Base-by-base conservation (phyloP, 2,113 vertebrate genomes). In the Corydoras sp. region DNA sequence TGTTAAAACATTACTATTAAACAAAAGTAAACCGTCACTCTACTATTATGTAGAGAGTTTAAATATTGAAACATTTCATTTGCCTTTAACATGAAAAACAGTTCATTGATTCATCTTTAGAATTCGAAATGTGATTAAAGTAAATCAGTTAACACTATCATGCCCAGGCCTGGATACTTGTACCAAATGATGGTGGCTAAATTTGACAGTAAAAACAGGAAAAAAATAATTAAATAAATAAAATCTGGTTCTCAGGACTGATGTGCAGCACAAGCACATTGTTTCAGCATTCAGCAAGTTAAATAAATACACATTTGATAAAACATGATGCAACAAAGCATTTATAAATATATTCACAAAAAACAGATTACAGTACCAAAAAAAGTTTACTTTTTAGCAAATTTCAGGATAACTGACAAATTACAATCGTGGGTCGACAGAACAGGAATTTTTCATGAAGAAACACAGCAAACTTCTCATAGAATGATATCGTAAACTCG, bases 401-500 rank as follows among this genome's bases (percentile, higher is more conserved):
- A 68, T 71, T 49, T 32, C 32, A 24, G 62, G 51, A 53, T 43
- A 10, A 29, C 31, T 63, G 69, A 63, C 18, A 55, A 43, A 59
- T 65, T 18, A 62, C 29, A 71, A 62, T 43, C 35, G 35, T 43
- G 35, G 35, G 35, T 43, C 35, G 2, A 43, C 35, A 29, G 49
- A 63, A 63, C 62, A 12, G 56, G 60, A 15, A 31, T 5, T 3
- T 18, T 54, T 54, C 58, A 61, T 58, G 5, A 58, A 15, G 12
- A 48, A 9, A 15, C 12, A 29, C 10, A 54, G 14, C 31, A 11
- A 60, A 14, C 56, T 71, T 2, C n/a, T 43, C 35, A 43, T 8
- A 43, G 35, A 43, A 43, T 43, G 7, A 43, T 43, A 8, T 96
- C 93, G 0, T 99, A 99, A 71, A 99, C 90, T 6, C 95, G 87